Evolutionary conservation across 2,888 invertebrate genomes (phyloP), one percentile per base, ranked within the genome.

Genomic region (Apotomis capreana): DNA sequence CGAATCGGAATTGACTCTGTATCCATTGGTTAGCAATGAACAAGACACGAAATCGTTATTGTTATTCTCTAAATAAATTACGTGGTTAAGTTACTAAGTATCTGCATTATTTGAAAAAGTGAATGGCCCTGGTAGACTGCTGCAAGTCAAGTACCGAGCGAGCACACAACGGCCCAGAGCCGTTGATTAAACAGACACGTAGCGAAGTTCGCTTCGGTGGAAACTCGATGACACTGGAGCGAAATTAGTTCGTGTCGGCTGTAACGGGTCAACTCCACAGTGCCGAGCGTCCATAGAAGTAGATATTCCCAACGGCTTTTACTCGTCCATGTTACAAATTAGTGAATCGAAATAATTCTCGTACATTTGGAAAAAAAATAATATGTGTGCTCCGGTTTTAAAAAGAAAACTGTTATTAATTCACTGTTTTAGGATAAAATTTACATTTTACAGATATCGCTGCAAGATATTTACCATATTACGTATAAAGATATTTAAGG

Each of bases 1-100:
- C 99, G 95, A 99, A 99, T 91, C 99, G 97, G 95, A 99, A 99
- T 94, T 99, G 99, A 95, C 99, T 99, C 98, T 99, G 96, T 85
- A 90, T 87, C 89, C 89, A 81, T 74, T 36, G 83, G 89, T 86
- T 80, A 86, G 91, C 89, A 83, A 83, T 87, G 87, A 89, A 89
- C 76, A 89, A 78, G 84, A 84, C 74, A 79, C 71, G 15, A 26
- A 36, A 58, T 55, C 37, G 51, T 60, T 54, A 73, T 64, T 64
- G 37, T 26, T 57, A 58, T 37, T 44, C 6, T 40, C 40, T 0
- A 40, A 5, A 6, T 5, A 6, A 40, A 3, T 49, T 9, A 49
- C 49, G 9, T 49, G 49, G 49, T 9, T 49, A 49, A 49, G 49
- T 49, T 49, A 9, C 9, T 49, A 49, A 49, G 9, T 49, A 49